Conservation (phyloP, 2,797 vertebrate genomes). For the Anolis apletophallus region DNA sequence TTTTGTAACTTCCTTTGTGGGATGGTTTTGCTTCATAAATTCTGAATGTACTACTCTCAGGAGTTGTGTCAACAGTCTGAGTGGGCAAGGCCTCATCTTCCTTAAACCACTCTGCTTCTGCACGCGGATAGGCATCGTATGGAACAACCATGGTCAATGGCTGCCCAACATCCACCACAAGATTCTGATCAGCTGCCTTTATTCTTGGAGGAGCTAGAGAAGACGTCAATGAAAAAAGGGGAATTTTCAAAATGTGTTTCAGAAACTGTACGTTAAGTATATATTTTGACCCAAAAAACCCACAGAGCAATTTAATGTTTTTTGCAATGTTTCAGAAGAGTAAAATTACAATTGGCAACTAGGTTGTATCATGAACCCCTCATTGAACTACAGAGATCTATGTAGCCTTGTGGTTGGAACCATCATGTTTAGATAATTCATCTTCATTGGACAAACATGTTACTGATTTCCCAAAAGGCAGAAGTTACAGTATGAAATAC, state of each 20-base stretch:
- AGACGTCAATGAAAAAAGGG: slow-evolving; percentile 40
- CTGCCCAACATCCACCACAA: slow-evolving; percentile 93
- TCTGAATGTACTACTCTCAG: slow-evolving; percentile 89
- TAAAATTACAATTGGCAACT: not conserved
- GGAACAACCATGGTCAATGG: slow-evolving; percentile 91
- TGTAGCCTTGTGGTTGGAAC: not conserved
- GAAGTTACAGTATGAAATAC: not conserved
- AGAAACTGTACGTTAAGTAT: slow-evolving; percentile 8
- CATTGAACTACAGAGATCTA: not conserved
- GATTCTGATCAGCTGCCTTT: slow-evolving; percentile 92
- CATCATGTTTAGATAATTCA: not conserved
- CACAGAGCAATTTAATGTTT: not conserved
- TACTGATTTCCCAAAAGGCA: not conserved
- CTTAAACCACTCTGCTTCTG: slow-evolving; percentile 93
- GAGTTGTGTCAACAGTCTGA: slow-evolving; percentile 87
- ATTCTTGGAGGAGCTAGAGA: slow-evolving; percentile 90
- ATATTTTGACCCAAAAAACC: slow-evolving; percentile 16
- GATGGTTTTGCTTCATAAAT: slow-evolving; percentile 90
- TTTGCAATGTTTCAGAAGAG: not conserved
- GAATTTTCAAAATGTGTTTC: not conserved
- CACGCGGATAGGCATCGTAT: slow-evolving; percentile 93
- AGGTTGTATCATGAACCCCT: fast-evolving
- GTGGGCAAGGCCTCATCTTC: slow-evolving; percentile 82
- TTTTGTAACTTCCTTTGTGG: slow-evolving; percentile 90
- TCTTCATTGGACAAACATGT: not conserved